Evolutionary conservation across 1,140 invertebrate genomes (phyloP).

Genomic region (Zaprionus camerounensis): DNA sequence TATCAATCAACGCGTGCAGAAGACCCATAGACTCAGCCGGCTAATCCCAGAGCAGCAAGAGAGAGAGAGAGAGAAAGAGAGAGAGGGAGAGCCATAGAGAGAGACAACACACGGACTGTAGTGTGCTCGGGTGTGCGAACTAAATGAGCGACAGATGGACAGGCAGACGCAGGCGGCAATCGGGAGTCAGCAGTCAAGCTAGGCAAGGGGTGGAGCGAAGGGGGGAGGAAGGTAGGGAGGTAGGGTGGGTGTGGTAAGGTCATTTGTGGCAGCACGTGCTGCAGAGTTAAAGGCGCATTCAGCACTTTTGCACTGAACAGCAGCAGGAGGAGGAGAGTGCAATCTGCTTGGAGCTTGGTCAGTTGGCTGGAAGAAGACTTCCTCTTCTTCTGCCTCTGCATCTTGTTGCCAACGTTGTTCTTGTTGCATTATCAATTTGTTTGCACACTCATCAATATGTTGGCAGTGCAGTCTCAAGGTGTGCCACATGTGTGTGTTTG

Average conservation of each 20-base stretch:
- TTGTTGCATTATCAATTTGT: slow-evolving; percentile 75
- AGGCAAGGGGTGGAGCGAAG: not conserved
- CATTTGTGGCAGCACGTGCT: slow-evolving; percentile 34
- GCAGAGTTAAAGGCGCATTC: slow-evolving; percentile 53
- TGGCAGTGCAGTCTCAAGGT: slow-evolving; percentile 15
- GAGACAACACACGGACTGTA: not conserved
- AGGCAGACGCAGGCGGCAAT: not conserved
- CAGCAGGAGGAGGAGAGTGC: slow-evolving; percentile 19
- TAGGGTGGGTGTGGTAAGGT: not conserved
- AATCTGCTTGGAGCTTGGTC: slow-evolving; percentile 49
- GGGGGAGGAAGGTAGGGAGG: not conserved
- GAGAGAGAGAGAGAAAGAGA: not conserved
- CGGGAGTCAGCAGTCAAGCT: not conserved
- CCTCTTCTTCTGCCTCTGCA: not conserved
- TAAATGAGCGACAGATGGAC: slow-evolving; percentile 28
- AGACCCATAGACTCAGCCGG: not conserved
- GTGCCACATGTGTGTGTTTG: not conserved
- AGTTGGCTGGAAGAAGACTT: slow-evolving; percentile 10
- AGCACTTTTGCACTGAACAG: slow-evolving; percentile 62
- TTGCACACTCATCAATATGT: slow-evolving; percentile 71
- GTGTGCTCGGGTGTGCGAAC: slow-evolving; percentile 8
- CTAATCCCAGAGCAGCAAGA: slow-evolving; percentile 11
- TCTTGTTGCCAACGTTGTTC: slow-evolving; percentile 10
- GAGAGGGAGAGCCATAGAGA: not conserved
- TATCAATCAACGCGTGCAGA: slow-evolving; percentile 63